Percentiles rank a stretch among this genome's conserved stretches.
These are phyloP conservation scores for Chaetops frenatus DNA, from an alignment of 2,113 vertebrate species.

Conservation along the genomic window DNA sequence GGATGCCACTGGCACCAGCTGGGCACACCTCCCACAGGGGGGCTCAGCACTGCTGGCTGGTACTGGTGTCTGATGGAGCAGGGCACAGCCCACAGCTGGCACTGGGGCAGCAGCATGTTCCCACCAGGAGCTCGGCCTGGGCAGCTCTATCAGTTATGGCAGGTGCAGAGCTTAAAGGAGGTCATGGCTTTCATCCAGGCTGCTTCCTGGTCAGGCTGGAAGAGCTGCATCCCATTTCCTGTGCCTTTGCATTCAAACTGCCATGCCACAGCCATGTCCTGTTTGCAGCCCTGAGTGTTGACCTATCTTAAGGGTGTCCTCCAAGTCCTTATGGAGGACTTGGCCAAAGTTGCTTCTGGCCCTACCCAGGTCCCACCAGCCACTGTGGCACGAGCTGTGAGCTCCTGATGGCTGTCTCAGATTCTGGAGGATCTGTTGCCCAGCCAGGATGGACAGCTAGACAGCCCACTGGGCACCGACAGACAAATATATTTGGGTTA, in stretches of 20 bases:
- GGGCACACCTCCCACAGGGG: background rate
- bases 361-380: background rate
- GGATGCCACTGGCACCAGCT: background rate
- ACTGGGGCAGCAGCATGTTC: background rate
- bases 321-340: no score
- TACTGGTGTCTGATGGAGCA: background rate
- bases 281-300: background rate
- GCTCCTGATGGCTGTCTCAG: background rate
- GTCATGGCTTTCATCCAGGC: background rate
- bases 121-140: background rate
- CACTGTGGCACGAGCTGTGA: accelerated
- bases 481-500: background rate
- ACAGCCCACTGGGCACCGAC: background rate
- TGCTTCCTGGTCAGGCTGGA: background rate
- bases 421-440: background rate
- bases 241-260: background rate
- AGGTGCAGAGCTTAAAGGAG: background rate
- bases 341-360: accelerated
- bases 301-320: background rate
- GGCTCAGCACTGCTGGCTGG: background rate
- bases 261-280: accelerated
- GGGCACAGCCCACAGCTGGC: background rate
- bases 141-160: background rate
- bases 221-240: background rate
- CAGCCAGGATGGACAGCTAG: background rate